Base-by-base conservation (phyloP, 23 tunicate genomes). In the Ciona savignyi region DNA sequence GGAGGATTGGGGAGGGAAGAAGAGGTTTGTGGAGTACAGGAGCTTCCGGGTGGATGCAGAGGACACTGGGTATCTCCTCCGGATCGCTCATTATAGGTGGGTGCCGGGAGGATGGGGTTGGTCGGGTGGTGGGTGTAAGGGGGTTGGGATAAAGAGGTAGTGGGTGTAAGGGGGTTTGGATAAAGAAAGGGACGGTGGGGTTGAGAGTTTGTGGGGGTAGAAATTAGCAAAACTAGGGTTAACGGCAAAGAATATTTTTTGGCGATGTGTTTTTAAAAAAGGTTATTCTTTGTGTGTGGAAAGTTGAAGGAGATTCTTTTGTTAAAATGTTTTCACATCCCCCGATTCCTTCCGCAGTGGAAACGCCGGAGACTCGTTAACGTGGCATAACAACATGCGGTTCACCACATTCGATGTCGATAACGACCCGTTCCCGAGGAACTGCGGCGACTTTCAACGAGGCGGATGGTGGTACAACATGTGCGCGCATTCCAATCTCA, bases 401-500 rank as follows among this genome's bases (percentile, higher is more conserved):
- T 88, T 88, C 77, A 77, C 84, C 1, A 77, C 88, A 0, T 64
- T 25, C 23, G 87, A 88, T 35, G 73, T 48, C 0, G 96, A 88
- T 72, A 82, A 78, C 84, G 96, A 88, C 51, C 79, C 66, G 9
- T 79, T 73, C 75, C 51, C 35, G 29, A 35, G 51, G 65, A 74
- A 80, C 62, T 80, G 86, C 34, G 86, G 78, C 9, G 32, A 32
- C 1, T 62, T 22, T 20, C 86, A 80, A 62, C 22, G 34, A 31
- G 96, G 84, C 3, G 87, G 96, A 2, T 88, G 96, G 96, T 87
- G 95, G 95, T 88, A 68, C 73, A 77, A 72, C 33, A 33, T 75
- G 27, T 88, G 96, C 62, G 96, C 81, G 11, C 77, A 85, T 3
- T 77, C 87, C 0, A 88, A 82, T 72, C 63, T 88, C 3, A 88